These are phyloP conservation scores for Agriopis leucophaearia DNA, from an alignment of 2,888 invertebrate genomes.

Conservation along the genomic window DNA sequence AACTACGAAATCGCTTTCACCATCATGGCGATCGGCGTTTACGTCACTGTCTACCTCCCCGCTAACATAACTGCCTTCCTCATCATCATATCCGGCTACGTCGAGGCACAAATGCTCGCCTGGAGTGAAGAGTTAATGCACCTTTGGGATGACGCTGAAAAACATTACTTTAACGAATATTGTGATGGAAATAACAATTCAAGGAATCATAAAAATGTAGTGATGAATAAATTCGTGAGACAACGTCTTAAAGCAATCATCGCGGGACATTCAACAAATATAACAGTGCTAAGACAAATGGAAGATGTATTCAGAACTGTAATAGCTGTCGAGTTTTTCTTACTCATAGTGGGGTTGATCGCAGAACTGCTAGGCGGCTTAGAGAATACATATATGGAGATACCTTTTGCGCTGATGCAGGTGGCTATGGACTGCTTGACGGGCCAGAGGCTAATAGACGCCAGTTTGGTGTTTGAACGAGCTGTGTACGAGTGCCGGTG, in stretches of 20 bases:
- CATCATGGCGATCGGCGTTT: slow-evolving; percentile 42
- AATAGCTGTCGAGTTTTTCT: slow-evolving; percentile 61
- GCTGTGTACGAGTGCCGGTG: slow-evolving; percentile 61
- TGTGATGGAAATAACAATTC: neutral
- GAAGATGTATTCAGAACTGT: slow-evolving; percentile 59
- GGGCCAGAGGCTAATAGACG: slow-evolving; percentile 60
- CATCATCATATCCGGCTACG: slow-evolving; percentile 62
- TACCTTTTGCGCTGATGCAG: slow-evolving; percentile 64
- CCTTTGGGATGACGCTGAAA: slow-evolving; percentile 60
- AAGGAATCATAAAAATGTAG: slow-evolving; percentile 41
- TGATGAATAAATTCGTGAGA: slow-evolving; percentile 56
- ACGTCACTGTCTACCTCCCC: slow-evolving; percentile 55
- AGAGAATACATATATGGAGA: slow-evolving; percentile 62
- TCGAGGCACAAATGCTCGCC: slow-evolving; percentile 65
- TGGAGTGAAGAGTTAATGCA: slow-evolving; percentile 60
- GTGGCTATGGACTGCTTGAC: slow-evolving; percentile 59
- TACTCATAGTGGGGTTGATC: slow-evolving; percentile 59
- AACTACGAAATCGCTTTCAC: slow-evolving; percentile 63
- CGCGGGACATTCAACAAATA: slow-evolving; percentile 55
- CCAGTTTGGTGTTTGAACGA: slow-evolving; percentile 51
- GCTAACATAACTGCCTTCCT: slow-evolving; percentile 60
- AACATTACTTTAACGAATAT: slow-evolving; percentile 16
- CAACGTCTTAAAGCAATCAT: slow-evolving; percentile 54
- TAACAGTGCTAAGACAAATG: slow-evolving; percentile 52
- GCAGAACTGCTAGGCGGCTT: slow-evolving; percentile 67